Evolutionary conservation across 2,888 invertebrate genomes (phyloP), one percentile per base, ranked within the genome.

Genomic region (Drymonia ruficornis): DNA sequence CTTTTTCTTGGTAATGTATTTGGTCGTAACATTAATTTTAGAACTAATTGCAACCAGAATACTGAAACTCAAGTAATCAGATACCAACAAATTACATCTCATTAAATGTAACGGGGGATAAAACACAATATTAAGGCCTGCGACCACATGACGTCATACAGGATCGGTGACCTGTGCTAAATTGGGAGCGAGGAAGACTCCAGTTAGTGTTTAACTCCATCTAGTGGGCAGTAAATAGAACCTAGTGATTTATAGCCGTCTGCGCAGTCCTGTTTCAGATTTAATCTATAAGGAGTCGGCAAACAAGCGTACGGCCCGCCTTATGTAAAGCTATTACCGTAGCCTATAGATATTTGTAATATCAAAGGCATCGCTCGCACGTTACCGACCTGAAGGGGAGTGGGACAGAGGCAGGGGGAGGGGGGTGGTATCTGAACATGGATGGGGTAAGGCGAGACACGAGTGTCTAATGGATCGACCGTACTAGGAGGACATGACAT

Each of bases 91-190:
- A 40, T 40, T 16, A 40, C 15, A 19, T 13, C 19, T 19, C 19
- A 29, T 29, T 29, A 46, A 16, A 46, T 23, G 16, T 29, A 29
- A 46, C 29, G 15, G 29, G 29, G 19, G 7, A 43, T 7, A 13
- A 1, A 1, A 42, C 23, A 46, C 38, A 40, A 16, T 12, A 59
- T 66, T 57, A 51, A 46, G 54, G 55, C 52, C 47, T 57, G 43
- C 15, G 50, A 55, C 50, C 55, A 55, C 40, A 52, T 60, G 31
- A 57, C 60, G 55, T 56, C 61, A 66, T 54, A 1, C 45, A 52
- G 66, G 57, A 65, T 47, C 66, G 55, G 46, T 53, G 67, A 66
- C 60, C 67, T 50, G 18, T 45, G 38, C 36, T 63, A 63, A 63
- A 63, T 63, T 67, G 38, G 57, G 53, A 65, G 51, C 46, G 52